Evolutionary conservation across 2,113 vertebrate species (phyloP).

Genomic region (Cyprinodon brontotheroides): DNA sequence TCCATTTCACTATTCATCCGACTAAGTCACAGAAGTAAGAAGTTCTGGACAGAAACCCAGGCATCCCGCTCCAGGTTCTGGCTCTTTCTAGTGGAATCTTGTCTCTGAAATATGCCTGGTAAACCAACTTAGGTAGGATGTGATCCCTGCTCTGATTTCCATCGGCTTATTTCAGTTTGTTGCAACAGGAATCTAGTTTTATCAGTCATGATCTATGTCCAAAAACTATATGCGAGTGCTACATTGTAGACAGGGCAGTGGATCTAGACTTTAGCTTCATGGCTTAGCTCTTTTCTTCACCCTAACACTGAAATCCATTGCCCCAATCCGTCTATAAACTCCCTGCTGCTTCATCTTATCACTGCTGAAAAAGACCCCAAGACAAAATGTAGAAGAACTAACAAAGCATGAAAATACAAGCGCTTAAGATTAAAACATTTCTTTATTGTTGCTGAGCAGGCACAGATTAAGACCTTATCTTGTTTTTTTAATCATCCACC

Average conservation of each 20-base stretch:
- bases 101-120: too few relatives aligned
- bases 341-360: background rate
- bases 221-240: background rate
- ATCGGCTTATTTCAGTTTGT: background rate
- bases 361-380: background rate
- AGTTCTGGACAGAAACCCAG: too few relatives aligned
- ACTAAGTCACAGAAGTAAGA: too few relatives aligned
- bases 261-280: too few relatives aligned
- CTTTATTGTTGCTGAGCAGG: background rate
- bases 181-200: background rate
- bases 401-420: background rate
- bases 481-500: background rate
- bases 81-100: too few relatives aligned
- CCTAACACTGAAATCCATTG: too few relatives aligned
- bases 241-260: background rate
- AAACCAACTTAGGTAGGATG: background rate
- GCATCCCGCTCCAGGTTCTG: too few relatives aligned
- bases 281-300: too few relatives aligned
- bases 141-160: too few relatives aligned
- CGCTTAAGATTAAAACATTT: background rate
- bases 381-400: background rate
- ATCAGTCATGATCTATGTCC: background rate
- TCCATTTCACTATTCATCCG: too few relatives aligned
- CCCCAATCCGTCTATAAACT: too few relatives aligned
- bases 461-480: background rate